A percentile compares a stretch with the other conserved stretches of the same genome.
Conservation (phyloP, 2,888 invertebrate species). For the Erebia palarica region DNA sequence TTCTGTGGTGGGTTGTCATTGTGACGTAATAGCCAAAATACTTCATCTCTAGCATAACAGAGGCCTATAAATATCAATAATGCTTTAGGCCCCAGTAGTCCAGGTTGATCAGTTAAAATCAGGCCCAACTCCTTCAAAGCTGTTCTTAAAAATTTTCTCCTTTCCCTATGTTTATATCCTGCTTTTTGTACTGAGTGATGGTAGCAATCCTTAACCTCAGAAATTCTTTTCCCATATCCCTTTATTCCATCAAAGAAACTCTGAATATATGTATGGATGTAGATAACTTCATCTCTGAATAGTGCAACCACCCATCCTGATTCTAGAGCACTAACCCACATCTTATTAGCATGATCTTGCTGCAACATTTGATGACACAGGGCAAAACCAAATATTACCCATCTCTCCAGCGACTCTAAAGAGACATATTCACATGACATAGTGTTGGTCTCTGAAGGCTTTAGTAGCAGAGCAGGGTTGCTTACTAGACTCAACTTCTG, state of each 20-base stretch:
- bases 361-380: slow-evolving; percentile 94
- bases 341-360: slow-evolving; percentile 91
- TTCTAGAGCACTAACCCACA: slow-evolving; percentile 96
- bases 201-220: slow-evolving; percentile 98
- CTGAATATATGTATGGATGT: slow-evolving; percentile 96
- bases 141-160: slow-evolving; percentile 97
- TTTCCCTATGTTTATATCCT: slow-evolving; percentile 95
- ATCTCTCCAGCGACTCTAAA: slow-evolving; percentile 96
- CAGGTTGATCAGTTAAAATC: slow-evolving; percentile 98
- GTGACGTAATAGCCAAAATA: slow-evolving; percentile 97
- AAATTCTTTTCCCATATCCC: slow-evolving; percentile 94
- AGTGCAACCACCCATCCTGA: slow-evolving; percentile 97
- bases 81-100: slow-evolving; percentile 98
- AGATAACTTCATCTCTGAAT: slow-evolving; percentile 98
- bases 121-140: slow-evolving; percentile 97
- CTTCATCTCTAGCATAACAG: slow-evolving; percentile 97
- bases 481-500: slow-evolving; percentile 96
- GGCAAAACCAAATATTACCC: slow-evolving; percentile 97
- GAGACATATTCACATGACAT: slow-evolving; percentile 99
- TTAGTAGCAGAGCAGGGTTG: slow-evolving; percentile 96
- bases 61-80: slow-evolving; percentile 97
- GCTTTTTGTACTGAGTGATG: slow-evolving; percentile 95
- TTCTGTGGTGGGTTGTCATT: slow-evolving; percentile 97
- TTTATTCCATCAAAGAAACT: slow-evolving; percentile 97
- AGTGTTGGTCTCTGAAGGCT: slow-evolving; percentile 96